Percentiles rank a stretch among this genome's conserved stretches.
phyloP scores from a whole-genome alignment of 2,888 invertebrate genomes.

The Amphipyra tragopoginis region DNA sequence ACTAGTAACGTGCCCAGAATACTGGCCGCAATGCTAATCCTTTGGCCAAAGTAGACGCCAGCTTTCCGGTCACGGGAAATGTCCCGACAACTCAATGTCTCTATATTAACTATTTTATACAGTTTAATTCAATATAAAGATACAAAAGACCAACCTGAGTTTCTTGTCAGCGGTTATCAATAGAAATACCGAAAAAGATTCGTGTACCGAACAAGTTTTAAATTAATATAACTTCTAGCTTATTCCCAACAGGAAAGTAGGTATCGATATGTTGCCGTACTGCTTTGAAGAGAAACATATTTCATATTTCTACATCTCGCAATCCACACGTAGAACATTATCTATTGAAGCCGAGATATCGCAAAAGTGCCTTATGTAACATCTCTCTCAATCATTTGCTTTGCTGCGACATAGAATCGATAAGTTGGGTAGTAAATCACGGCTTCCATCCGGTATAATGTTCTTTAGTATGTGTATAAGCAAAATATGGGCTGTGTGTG shows the following conservation, averaged over 20 bases:
- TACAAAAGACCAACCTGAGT: no score
- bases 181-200: neutral
- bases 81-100: no score
- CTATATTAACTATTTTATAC: no score
- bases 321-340: constrained; percentile 45
- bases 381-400: constrained; percentile 48
- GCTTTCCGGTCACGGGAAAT: no score
- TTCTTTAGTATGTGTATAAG: constrained; percentile 6
- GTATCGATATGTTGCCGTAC: constrained; percentile 10
- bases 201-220: constrained; percentile 1
- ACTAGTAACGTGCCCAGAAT: no score
- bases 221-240: constrained; percentile 15
- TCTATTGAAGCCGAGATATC: constrained; percentile 37
- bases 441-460: constrained; percentile 30
- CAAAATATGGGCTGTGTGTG: constrained; percentile 1
- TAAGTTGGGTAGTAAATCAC: constrained; percentile 48
- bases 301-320: constrained; percentile 39
- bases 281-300: constrained; percentile 25
- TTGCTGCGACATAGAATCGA: constrained; percentile 39
- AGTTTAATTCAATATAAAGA: no score
- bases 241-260: constrained; percentile 5
- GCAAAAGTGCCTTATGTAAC: constrained; percentile 33
- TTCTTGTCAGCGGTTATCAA: neutral
- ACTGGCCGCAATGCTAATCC: no score
- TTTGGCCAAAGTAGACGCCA: no score